phyloP scores from a whole-genome alignment of 2,113 vertebrate species.

The Variabilichromis moorii region DNA sequence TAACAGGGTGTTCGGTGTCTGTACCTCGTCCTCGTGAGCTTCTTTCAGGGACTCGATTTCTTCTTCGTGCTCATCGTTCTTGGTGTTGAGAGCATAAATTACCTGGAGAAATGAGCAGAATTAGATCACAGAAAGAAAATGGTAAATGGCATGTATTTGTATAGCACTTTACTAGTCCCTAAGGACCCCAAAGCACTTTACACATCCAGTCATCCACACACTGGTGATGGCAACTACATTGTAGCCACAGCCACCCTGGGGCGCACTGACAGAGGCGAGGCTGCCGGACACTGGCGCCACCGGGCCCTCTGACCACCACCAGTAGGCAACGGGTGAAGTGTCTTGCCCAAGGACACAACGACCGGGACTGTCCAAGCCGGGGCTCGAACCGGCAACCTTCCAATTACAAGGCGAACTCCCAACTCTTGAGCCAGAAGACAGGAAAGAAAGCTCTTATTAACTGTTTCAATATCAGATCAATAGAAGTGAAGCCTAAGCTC shows the following conservation, averaged over 20 bases:
- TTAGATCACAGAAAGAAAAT: neutral
- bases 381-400: accelerated
- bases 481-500: neutral
- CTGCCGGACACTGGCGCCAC: accelerated
- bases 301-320: neutral
- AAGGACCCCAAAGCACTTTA: accelerated
- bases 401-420: accelerated
- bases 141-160: neutral
- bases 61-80: conserved; percentile 95
- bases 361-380: accelerated
- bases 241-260: neutral
- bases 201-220: accelerated
- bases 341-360: neutral
- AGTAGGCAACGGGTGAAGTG: neutral
- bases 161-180: neutral
- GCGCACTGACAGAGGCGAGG: accelerated
- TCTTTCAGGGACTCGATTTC: conserved; percentile 91
- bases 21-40: conserved; percentile 90
- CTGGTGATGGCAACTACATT: accelerated
- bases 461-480: neutral
- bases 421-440: neutral
- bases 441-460: neutral
- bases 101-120: conserved; percentile 72
- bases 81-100: conserved; percentile 97
- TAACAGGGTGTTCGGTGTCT: neutral